phyloP scores from a whole-genome alignment of 2,113 vertebrate species.

The Tragelaphus scriptus region DNA sequence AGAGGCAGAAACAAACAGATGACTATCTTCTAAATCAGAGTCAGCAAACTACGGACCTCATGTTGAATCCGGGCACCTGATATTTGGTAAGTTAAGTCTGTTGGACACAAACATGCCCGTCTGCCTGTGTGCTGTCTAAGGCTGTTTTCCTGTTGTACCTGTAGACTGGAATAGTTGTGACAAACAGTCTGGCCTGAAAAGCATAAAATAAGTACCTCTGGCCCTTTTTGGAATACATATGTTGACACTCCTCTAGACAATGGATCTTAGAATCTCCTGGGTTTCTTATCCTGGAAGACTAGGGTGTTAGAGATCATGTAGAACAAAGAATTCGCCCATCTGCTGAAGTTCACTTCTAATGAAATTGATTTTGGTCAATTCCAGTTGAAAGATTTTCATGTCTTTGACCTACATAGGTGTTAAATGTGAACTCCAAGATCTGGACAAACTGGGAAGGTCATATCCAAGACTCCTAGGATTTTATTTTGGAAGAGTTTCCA shows the following conservation, averaged over 20 bases:
- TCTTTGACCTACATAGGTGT: constrained; percentile 13
- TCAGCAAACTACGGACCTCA: fast-evolving
- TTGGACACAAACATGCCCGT: fast-evolving
- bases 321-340: fast-evolving
- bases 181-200: too few species aligned
- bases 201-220: background rate
- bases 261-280: fast-evolving
- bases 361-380: background rate
- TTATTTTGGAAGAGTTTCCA: background rate
- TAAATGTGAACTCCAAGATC: background rate
- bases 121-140: fast-evolving
- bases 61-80: fast-evolving
- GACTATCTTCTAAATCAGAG: background rate
- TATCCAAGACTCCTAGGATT: background rate
- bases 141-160: fast-evolving
- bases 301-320: fast-evolving
- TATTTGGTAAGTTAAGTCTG: background rate
- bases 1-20: background rate
- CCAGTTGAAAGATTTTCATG: constrained; percentile 38
- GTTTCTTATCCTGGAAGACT: background rate
- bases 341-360: fast-evolving
- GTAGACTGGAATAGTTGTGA: fast-evolving
- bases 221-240: background rate
- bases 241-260: fast-evolving
- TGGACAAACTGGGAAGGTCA: background rate